Evolutionary conservation across 30 jellyfish, hydroid and myxozoan genomes (phyloP).

Genomic region (Turritopsis rubra): DNA sequence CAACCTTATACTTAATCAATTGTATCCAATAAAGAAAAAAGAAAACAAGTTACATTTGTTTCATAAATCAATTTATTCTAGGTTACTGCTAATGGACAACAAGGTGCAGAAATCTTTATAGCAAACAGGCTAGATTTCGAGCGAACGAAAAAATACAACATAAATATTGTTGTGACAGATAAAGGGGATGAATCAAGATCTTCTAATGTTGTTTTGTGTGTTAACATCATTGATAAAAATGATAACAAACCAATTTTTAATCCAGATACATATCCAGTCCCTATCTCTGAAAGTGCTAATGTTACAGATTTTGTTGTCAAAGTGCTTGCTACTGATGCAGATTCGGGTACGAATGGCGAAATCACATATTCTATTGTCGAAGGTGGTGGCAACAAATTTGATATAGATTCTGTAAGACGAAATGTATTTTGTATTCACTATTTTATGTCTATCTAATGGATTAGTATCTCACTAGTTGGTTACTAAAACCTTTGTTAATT

Average conservation of each 20-base stretch:
- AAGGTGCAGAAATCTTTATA: background rate
- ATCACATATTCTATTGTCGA: background rate
- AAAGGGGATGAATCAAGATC: background rate
- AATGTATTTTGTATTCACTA: too few relatives aligned
- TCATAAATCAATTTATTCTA: background rate
- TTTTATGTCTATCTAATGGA: too few relatives aligned
- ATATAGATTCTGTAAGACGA: background rate
- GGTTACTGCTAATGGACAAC: background rate
- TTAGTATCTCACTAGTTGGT: too few relatives aligned
- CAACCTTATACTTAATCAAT: too few relatives aligned
- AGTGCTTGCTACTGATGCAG: slow-evolving; percentile 32
- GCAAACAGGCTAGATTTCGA: background rate
- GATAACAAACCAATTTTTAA: slow-evolving; percentile 6
- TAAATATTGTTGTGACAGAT: background rate
- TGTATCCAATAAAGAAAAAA: too few relatives aligned
- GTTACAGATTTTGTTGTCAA: slow-evolving; percentile 4
- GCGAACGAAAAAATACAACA: background rate
- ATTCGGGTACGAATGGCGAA: slow-evolving; percentile 30
- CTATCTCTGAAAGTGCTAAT: slow-evolving; percentile 20
- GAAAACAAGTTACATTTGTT: background rate
- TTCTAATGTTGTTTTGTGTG: background rate
- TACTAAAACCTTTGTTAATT: too few relatives aligned
- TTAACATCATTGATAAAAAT: background rate
- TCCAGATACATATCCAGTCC: background rate
- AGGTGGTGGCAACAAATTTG: background rate